phyloP scores from a whole-genome alignment of 2,888 invertebrate species.

The Tinea semifulvella region DNA sequence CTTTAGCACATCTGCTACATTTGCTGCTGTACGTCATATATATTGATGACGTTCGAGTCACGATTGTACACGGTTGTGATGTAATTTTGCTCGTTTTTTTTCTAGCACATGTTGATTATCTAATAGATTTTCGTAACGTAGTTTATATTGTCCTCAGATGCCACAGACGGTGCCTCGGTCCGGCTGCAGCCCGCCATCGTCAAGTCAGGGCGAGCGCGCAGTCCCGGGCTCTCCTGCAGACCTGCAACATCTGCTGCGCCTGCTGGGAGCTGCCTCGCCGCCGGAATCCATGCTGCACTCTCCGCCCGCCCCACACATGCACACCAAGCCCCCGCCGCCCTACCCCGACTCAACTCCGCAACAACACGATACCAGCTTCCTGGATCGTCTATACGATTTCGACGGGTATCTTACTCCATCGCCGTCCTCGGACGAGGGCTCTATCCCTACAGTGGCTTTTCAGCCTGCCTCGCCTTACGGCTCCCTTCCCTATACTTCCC shows the following conservation, averaged over 20 bases:
- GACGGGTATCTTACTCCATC: constrained; percentile 59
- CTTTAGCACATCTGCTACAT: constrained; percentile 10
- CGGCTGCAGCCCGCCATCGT: constrained; percentile 79
- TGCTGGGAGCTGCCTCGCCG: constrained; percentile 55
- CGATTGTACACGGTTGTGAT: background rate
- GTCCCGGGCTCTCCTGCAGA: constrained; percentile 65
- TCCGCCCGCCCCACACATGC: constrained; percentile 45
- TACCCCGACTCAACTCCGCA: constrained; percentile 44
- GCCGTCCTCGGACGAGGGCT: constrained; percentile 63
- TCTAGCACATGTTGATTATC: constrained; percentile 8
- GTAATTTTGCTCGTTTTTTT: constrained; percentile 20
- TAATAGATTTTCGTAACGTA: constrained; percentile 12
- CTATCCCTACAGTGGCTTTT: constrained; percentile 63
- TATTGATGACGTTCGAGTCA: background rate
- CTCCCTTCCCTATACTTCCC: constrained; percentile 42
- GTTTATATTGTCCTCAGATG: constrained; percentile 69
- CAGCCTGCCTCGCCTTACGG: constrained; percentile 67
- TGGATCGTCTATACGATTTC: constrained; percentile 59
- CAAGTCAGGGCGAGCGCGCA: constrained; percentile 74
- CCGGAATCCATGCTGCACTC: constrained; percentile 57
- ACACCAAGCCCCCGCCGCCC: constrained; percentile 44
- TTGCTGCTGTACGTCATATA: constrained; percentile 1
- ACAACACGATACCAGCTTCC: constrained; percentile 41
- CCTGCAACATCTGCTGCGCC: constrained; percentile 53
- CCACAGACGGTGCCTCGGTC: constrained; percentile 84